Percentiles rank a stretch among this genome's conserved stretches.
phyloP scores from a whole-genome alignment of 1,140 invertebrate species.

The Scaptomyza graminum region DNA sequence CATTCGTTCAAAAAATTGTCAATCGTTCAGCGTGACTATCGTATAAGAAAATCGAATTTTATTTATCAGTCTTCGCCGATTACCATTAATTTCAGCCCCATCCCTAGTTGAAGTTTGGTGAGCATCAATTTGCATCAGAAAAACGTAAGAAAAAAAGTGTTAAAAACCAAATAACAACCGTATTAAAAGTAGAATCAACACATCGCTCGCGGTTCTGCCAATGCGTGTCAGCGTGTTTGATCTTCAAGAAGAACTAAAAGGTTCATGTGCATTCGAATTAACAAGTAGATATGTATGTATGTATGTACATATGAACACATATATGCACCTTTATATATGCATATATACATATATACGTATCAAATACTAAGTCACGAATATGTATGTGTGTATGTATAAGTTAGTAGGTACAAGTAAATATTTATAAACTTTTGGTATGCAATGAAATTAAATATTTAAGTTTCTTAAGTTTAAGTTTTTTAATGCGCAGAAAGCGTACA shows the following conservation, averaged over 20 bases:
- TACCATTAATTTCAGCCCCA: constrained; percentile 27
- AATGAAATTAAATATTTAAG: not conserved
- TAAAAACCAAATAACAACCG: constrained; percentile 17
- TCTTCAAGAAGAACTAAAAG: constrained; percentile 12
- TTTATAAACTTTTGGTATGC: constrained; percentile 7
- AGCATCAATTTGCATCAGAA: constrained; percentile 49
- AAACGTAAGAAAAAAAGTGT: constrained; percentile 40
- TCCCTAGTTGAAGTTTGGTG: constrained; percentile 38
- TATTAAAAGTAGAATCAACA: constrained; percentile 3
- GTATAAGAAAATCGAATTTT: constrained; percentile 28
- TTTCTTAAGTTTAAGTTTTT: constrained; percentile 2
- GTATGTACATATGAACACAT: constrained; percentile 11
- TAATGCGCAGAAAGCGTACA: constrained; percentile 37
- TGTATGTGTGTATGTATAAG: not conserved
- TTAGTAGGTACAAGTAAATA: not conserved
- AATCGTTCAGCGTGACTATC: constrained; percentile 26
- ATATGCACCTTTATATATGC: constrained; percentile 16
- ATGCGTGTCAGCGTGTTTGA: constrained; percentile 17
- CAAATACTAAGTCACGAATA: not conserved
- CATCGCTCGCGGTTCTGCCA: constrained; percentile 3
- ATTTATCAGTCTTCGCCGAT: constrained; percentile 33
- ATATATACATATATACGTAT: constrained; percentile 12
- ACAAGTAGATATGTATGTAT: constrained; percentile 13
- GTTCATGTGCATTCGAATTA: constrained; percentile 18
- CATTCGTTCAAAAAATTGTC: constrained; percentile 35